These are phyloP conservation scores for Acleris emargana DNA, from an alignment of 2,888 invertebrate genomes.

Conservation along the genomic window DNA sequence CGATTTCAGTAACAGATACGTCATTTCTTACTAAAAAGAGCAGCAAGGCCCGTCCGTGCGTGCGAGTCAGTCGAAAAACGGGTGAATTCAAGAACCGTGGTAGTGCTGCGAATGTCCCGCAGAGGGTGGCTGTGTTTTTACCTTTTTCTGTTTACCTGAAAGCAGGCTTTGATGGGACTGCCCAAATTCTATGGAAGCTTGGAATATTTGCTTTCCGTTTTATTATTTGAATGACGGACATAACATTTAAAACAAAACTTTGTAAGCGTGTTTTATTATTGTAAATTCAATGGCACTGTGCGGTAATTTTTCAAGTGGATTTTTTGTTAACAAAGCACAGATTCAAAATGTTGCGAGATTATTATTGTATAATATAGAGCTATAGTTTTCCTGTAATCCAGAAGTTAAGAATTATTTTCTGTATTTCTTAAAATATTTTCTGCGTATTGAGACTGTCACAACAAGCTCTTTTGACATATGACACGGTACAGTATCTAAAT, in stretches of 20 bases:
- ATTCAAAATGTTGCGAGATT: no score
- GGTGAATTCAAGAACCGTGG: conserved; percentile 24
- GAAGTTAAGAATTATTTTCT: no score
- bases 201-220: conserved; percentile 50
- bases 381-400: no score
- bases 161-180: conserved; percentile 47
- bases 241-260: conserved; percentile 37
- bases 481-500: background rate
- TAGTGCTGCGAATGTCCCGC: conserved; percentile 17
- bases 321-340: no score
- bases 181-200: conserved; percentile 49
- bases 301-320: no score
- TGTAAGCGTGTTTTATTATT: no score
- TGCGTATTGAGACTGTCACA: background rate
- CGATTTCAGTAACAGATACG: no score
- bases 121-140: conserved; percentile 46
- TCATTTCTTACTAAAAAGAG: no score
- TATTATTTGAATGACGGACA: conserved; percentile 43
- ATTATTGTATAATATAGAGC: no score
- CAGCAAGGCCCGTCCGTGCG: conserved; percentile 16
- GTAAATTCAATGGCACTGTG: no score
- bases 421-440: no score
- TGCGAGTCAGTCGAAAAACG: conserved; percentile 11
- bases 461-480: background rate
- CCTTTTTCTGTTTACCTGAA: conserved; percentile 54